phyloP scores from a whole-genome alignment of 2,113 vertebrate genomes.

The Ciconia maguari region DNA sequence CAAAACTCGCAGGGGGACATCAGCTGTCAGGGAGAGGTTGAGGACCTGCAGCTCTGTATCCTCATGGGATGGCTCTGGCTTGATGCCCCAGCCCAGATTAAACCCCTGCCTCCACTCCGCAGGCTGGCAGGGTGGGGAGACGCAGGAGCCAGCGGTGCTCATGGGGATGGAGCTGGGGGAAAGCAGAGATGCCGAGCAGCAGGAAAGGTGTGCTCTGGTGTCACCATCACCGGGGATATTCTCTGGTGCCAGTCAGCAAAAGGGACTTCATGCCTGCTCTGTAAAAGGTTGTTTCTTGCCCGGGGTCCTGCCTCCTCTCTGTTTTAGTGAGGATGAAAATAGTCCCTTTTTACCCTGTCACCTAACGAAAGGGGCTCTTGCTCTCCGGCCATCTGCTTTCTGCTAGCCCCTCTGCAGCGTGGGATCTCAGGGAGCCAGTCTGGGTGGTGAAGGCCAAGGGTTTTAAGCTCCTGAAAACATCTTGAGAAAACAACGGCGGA shows the following conservation, averaged over 20 bases:
- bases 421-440: not conserved
- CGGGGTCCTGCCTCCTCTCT: not conserved
- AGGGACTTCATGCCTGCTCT: not conserved
- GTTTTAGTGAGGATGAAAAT: not conserved
- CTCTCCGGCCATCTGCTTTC: not conserved
- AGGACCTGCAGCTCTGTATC: not conserved
- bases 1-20: not conserved
- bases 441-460: fast-evolving
- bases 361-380: no score
- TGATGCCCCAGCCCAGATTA: not conserved
- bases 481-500: not conserved
- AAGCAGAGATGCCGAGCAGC: not conserved
- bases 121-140: not conserved
- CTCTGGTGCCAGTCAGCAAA: not conserved
- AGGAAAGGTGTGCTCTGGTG: not conserved
- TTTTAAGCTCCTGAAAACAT: not conserved
- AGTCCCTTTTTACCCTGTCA: not conserved
- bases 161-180: not conserved
- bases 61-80: not conserved
- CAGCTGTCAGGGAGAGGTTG: not conserved
- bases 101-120: fast-evolving
- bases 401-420: not conserved
- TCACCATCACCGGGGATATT: not conserved
- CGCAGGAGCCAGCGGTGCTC: not conserved
- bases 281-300: not conserved